Conservation (phyloP, 1,140 invertebrate genomes). For the Scaptomyza hsui region DNA sequence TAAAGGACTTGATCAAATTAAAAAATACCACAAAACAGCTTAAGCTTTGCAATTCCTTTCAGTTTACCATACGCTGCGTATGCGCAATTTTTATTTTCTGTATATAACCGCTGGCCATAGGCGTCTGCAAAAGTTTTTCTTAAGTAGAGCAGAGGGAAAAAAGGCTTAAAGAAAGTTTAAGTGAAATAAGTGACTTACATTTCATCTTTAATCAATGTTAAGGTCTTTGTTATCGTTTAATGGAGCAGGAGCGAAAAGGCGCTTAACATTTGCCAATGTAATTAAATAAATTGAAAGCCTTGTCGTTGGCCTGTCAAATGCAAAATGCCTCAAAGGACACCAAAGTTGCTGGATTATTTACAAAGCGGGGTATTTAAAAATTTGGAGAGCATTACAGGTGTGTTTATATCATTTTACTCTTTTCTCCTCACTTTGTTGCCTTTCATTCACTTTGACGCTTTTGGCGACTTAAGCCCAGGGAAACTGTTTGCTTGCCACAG, state of each 20-base stretch:
- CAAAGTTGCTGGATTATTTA: constrained; percentile 1
- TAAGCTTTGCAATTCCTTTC: constrained; percentile 37
- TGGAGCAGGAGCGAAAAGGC: neutral
- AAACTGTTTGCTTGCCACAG: constrained; percentile 19
- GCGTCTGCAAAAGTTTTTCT: constrained; percentile 45
- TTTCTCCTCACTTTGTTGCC: neutral
- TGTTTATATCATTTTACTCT: constrained; percentile 1
- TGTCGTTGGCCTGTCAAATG: neutral
- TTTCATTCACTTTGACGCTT: constrained; percentile 27
- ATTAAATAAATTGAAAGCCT: constrained; percentile 9
- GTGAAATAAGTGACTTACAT: too few species aligned
- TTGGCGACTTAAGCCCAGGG: constrained; percentile 27
- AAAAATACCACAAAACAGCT: constrained; percentile 70
- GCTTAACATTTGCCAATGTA: neutral
- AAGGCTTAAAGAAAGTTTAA: neutral
- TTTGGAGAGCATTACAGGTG: constrained; percentile 16
- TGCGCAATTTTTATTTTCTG: constrained; percentile 54
- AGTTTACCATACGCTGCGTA: constrained; percentile 37
- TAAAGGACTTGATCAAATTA: constrained; percentile 37
- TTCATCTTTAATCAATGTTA: constrained; percentile 1
- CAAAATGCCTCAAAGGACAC: neutral
- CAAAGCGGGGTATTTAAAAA: neutral
- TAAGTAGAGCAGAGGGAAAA: neutral
- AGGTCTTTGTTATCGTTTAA: neutral
- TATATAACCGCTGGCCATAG: constrained; percentile 50